phyloP scores from a whole-genome alignment of 2,888 invertebrate species.

The Tipula lateralis region DNA sequence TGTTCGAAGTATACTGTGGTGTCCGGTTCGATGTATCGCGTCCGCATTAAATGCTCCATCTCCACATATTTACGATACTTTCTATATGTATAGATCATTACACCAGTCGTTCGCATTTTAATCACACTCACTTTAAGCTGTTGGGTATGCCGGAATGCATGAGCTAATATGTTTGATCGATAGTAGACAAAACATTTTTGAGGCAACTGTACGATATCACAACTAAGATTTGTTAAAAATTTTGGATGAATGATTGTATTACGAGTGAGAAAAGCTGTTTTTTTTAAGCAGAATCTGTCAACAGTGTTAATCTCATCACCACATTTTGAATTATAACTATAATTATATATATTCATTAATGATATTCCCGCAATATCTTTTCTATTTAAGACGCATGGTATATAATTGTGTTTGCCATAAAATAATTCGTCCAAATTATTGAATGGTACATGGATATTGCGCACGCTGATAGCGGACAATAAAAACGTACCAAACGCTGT shows the following conservation, averaged over 20 bases:
- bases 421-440: not conserved
- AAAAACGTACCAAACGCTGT: not conserved
- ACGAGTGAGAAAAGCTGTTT: no score
- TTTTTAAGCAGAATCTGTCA: no score
- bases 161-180: not conserved
- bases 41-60: not conserved
- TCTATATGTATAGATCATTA: not conserved
- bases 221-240: not conserved
- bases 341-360: not conserved
- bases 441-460: not conserved
- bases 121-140: not conserved
- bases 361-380: no score
- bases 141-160: not conserved
- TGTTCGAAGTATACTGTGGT: not conserved
- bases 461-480: not conserved
- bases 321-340: not conserved
- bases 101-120: not conserved
- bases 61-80: not conserved
- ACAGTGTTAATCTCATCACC: not conserved
- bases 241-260: not conserved
- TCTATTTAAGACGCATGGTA: not conserved
- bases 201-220: not conserved
- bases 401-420: not conserved
- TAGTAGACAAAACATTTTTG: not conserved
- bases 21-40: not conserved